Conservation (phyloP, 2,888 invertebrate species). For the Heliconius ismenius region DNA sequence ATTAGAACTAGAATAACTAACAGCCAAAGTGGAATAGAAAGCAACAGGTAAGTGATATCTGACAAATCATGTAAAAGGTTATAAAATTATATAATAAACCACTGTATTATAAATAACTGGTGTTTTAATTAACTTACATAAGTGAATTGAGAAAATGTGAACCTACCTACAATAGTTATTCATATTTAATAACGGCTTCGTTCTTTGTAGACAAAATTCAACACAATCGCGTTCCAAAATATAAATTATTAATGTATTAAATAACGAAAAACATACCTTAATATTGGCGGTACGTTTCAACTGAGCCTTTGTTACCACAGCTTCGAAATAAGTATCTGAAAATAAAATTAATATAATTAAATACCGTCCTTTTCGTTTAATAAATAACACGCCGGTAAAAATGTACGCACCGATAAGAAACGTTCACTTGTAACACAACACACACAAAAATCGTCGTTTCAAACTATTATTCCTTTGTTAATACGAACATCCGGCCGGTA, state of each 20-base stretch:
- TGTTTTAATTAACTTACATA: constrained; percentile 70
- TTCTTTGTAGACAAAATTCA: background rate
- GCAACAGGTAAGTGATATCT: constrained; percentile 58
- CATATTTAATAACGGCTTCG: background rate
- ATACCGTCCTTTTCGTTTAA: constrained; percentile 61
- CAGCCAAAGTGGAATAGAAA: constrained; percentile 24
- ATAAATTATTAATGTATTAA: constrained; percentile 32
- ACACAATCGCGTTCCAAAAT: background rate
- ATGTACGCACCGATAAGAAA: constrained; percentile 72
- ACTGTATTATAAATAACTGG: constrained; percentile 56
- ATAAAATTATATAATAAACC: constrained; percentile 64
- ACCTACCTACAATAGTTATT: constrained; percentile 57
- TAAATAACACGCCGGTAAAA: constrained; percentile 11
- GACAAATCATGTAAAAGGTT: constrained; percentile 74
- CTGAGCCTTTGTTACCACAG: constrained; percentile 74
- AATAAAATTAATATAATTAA: constrained; percentile 78
- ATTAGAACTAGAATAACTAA: constrained; percentile 23
- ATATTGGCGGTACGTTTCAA: constrained; percentile 61
- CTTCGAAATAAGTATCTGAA: constrained; percentile 70
- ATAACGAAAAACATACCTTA: constrained; percentile 71
- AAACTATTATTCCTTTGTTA: constrained; percentile 73
- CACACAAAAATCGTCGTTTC: constrained; percentile 66
- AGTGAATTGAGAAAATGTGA: constrained; percentile 61
- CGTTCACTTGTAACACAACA: constrained; percentile 70
- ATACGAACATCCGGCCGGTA: constrained; percentile 65